Evolutionary conservation across 1,140 invertebrate species (phyloP).

Genomic region (Oreohelix idahoensis): DNA sequence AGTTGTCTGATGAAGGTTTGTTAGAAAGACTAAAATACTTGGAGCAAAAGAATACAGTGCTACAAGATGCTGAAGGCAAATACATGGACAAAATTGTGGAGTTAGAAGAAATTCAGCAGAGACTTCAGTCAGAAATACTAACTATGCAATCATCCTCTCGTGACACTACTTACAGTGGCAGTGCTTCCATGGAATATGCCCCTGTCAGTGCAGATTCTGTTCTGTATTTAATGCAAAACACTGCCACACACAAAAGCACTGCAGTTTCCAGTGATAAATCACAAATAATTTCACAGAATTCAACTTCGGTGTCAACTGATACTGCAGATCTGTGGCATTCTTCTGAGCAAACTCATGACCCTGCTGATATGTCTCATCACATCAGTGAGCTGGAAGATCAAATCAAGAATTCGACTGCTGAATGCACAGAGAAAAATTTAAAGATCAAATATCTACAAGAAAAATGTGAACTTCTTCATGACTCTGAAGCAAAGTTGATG

Average conservation of each 20-base stretch:
- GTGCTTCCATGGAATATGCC: background rate
- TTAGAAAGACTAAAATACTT: constrained; percentile 16
- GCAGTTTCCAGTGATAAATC: background rate
- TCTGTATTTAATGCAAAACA: background rate
- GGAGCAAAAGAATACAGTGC: constrained; percentile 41
- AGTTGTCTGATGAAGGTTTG: background rate
- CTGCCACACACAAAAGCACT: background rate
- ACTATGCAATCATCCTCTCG: constrained; percentile 5
- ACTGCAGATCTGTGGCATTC: background rate
- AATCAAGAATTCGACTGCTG: background rate
- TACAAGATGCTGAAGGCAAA: constrained; percentile 46
- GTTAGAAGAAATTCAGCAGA: constrained; percentile 41
- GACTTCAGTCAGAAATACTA: constrained; percentile 21
- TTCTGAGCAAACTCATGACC: constrained; percentile 10
- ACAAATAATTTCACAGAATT: background rate
- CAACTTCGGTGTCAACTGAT: constrained; percentile 1
- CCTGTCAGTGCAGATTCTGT: background rate
- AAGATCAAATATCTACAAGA: constrained; percentile 50
- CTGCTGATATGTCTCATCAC: background rate
- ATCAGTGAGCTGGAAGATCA: background rate
- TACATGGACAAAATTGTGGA: constrained; percentile 50
- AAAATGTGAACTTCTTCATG: constrained; percentile 60
- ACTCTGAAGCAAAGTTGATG: constrained; percentile 66
- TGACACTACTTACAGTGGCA: background rate
- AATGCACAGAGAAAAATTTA: constrained; percentile 26